Base-by-base conservation (phyloP, 2,113 vertebrate species). In the Sinocyclocheilus rhinocerous region DNA sequence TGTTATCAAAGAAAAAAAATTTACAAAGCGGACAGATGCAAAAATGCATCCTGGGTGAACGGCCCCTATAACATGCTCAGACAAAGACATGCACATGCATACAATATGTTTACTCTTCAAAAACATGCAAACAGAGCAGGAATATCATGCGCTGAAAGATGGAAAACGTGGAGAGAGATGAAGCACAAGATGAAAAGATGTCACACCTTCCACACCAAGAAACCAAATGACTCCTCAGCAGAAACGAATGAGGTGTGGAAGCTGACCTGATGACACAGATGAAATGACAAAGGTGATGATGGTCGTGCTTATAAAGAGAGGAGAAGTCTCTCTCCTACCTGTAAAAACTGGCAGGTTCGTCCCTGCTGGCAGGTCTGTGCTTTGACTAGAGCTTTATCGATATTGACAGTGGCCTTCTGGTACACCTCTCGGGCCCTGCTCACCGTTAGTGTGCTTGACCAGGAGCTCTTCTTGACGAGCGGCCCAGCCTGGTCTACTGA, bases 381-480 rank as follows among this genome's bases (percentile, higher is more conserved):
- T 92, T 98, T 99, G 86, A 99, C 94, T 90, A 99, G 95, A 85
- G 97, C 97, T 95, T 97, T 98, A 92, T 99, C 97, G 16, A 98
- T 96, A 79, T 97, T 98, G 92, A 97, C 96, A 0, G 97, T 97
- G 88, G 97, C 97, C 93, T 98, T 99, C 94, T 98, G 97, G 94
- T 97, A 99, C 89, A 98, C 95, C 91, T 99, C 97, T 24, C 97
- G 95, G 85, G 97, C 96, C 87, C 98, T 96, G 95, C 97, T 99
- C 93, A 99, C 96, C 0, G 97, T 99, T 93, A 99, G 95, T 0
- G 97, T 98, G 82, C 97, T 98, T 91, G 97, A 99, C 94, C 98
- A 99, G 67, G 96, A 97, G 89, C 97, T 96, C 93, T 99, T 99
- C 91, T 97, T 96, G 88, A 97, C 96, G 90, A 96, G 97, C 88